Conservation (phyloP, 2,888 invertebrate genomes). For the Dusona sp. region DNA sequence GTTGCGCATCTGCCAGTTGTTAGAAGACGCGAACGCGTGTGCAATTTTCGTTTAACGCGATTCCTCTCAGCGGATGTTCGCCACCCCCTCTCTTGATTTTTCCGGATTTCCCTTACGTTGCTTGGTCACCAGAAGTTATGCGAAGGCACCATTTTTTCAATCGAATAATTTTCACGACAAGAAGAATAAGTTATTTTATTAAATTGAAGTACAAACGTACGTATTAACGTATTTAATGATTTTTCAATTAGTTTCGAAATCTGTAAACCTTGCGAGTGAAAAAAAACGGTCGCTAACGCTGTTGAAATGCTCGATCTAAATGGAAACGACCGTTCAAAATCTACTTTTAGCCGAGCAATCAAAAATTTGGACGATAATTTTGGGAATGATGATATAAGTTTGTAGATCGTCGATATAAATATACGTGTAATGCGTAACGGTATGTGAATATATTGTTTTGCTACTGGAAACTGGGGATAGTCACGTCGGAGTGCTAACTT, state of each 20-base stretch:
- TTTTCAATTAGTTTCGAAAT: background rate
- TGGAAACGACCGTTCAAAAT: slow-evolving; percentile 13
- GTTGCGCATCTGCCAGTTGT: slow-evolving; percentile 77
- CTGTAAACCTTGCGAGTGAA: slow-evolving; percentile 13
- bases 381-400: slow-evolving; percentile 31
- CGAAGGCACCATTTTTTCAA: background rate
- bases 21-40: slow-evolving; percentile 70
- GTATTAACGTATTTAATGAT: background rate
- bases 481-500: slow-evolving; percentile 25
- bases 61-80: slow-evolving; percentile 49
- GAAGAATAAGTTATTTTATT: background rate
- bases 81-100: slow-evolving; percentile 61
- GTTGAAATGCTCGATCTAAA: slow-evolving; percentile 3
- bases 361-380: slow-evolving; percentile 50
- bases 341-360: slow-evolving; percentile 60
- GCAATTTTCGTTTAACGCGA: slow-evolving; percentile 51
- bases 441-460: background rate
- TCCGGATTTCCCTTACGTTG: slow-evolving; percentile 45
- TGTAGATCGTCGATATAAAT: background rate
- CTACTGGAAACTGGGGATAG: slow-evolving; percentile 7
- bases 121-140: background rate
- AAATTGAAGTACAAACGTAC: background rate
- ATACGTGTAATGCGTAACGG: background rate
- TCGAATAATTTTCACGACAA: background rate
- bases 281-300: background rate